phyloP scores from a whole-genome alignment of 2,113 vertebrate genomes.

The Ptilonorhynchus violaceus region DNA sequence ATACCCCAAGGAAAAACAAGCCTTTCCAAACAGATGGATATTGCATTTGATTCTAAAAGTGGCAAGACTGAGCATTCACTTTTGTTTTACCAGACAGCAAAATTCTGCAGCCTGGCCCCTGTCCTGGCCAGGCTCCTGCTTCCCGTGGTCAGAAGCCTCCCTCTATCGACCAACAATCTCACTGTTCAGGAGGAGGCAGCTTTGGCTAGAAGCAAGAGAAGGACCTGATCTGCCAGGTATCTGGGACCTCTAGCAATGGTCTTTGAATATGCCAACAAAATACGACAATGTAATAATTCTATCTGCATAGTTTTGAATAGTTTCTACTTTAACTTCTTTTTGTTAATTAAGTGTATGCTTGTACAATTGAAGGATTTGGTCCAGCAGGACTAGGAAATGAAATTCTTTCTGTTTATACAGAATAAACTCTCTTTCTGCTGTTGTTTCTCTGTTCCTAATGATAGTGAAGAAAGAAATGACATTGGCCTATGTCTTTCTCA shows the following conservation, averaged over 20 bases:
- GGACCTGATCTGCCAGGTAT: background rate
- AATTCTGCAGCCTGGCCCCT: background rate
- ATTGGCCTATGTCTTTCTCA: background rate
- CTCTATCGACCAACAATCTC: slow-evolving; percentile 16
- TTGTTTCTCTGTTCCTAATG: background rate
- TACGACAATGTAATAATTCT: background rate
- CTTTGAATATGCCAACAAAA: background rate
- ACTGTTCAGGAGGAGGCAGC: background rate
- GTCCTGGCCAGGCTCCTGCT: background rate
- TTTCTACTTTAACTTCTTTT: background rate
- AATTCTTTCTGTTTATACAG: background rate
- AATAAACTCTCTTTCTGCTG: background rate
- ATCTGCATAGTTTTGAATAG: background rate
- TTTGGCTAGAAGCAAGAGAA: background rate
- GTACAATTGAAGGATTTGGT: background rate
- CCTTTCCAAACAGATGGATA: background rate
- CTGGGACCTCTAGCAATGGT: background rate
- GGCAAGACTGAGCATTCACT: background rate
- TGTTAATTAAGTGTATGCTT: background rate
- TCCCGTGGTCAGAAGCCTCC: slow-evolving; percentile 31
- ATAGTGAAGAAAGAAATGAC: background rate
- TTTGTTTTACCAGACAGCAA: background rate
- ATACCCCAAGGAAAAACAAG: background rate
- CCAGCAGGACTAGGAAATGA: background rate
- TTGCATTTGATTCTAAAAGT: background rate